Evolutionary conservation across 2,888 invertebrate genomes (phyloP), one percentile per base, ranked within the genome.

Genomic region (Leptinotarsa haldemani): DNA sequence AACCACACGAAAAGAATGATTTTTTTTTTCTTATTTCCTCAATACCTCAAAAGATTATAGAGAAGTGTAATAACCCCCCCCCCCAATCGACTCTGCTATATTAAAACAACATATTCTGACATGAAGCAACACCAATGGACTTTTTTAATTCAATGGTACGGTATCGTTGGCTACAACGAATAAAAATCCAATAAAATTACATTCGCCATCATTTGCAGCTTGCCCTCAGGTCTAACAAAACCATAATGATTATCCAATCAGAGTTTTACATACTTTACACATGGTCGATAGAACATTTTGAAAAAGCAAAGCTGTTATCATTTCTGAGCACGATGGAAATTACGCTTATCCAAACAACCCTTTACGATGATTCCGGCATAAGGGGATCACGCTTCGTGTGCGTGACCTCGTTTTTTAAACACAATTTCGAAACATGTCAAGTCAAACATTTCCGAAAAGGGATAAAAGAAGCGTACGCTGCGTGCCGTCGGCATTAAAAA

Each of bases 401-500:
- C 61, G 61, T 61, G 61, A 61, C 61, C 61, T 61, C 61, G 61
- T 61, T 61, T 61, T 61, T 61, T 40, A 40, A 40, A 61, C 61
- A 61, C 61, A 61, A 40, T 61, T 61, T 12, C 61, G 61, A 61
- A 61, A 61, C 61, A 61, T 40, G 61, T 61, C 61, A 61, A 61
- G 61, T 61, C 61, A 61, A 61, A 61, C 61, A 61, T 61, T 61
- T 61, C 61, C 25, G 61, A 30, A 61, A 61, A 61, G 61, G 61
- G 61, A 61, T 61, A 40, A 61, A 61, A 61, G 61, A 40, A 61
- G 40, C 61, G 61, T 61, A 61, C 61, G 61, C 61, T 61, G 61
- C 61, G 61, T 40, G 61, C 61, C 61, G 40, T 61, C 61, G 40
- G 61, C 61, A 61, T 61, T 61, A 61, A 66, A 66, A 66, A 66